Evolutionary conservation across 2,113 vertebrate genomes (phyloP).

Genomic region (Gobiocypris rarus): DNA sequence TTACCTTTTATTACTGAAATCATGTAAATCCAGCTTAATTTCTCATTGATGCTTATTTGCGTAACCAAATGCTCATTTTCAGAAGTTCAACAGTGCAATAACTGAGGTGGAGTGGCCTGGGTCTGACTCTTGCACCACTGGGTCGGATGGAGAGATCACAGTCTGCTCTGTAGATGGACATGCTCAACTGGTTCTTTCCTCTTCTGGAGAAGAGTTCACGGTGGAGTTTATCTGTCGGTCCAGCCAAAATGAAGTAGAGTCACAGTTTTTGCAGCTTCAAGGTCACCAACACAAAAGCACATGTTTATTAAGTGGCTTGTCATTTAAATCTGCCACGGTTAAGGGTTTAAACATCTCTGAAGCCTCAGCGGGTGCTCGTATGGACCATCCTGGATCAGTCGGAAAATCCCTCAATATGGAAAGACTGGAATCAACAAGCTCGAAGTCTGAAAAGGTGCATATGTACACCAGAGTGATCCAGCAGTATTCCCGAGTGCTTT

Average conservation of each 20-base stretch:
- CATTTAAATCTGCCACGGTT: not conserved
- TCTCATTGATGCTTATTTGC: not conserved
- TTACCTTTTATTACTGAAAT: not conserved
- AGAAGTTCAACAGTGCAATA: slow-evolving; percentile 76
- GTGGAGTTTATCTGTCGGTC: slow-evolving; percentile 19
- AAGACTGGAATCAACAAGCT: not conserved
- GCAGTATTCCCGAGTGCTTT: slow-evolving; percentile 75
- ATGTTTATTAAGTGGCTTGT: not conserved
- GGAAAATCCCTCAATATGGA: not conserved
- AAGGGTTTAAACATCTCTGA: not conserved
- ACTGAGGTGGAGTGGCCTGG: slow-evolving; percentile 80
- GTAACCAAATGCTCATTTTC: not conserved
- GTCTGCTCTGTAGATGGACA: slow-evolving; percentile 80
- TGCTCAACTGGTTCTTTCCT: slow-evolving; percentile 15
- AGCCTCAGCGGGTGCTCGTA: not conserved
- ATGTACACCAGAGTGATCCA: slow-evolving; percentile 65
- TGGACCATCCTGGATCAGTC: not conserved
- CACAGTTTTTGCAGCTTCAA: slow-evolving; percentile 52
- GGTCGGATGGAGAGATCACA: slow-evolving; percentile 67
- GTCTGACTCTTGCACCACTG: slow-evolving; percentile 31
- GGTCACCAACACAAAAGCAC: slow-evolving; percentile 16
- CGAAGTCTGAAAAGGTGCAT: not conserved
- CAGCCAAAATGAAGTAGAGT: slow-evolving; percentile 8
- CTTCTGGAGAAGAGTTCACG: slow-evolving; percentile 36
- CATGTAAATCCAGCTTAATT: not conserved